Evolutionary conservation across 2,797 vertebrate species (phyloP).

Genomic region (Miichthys miiuy): DNA sequence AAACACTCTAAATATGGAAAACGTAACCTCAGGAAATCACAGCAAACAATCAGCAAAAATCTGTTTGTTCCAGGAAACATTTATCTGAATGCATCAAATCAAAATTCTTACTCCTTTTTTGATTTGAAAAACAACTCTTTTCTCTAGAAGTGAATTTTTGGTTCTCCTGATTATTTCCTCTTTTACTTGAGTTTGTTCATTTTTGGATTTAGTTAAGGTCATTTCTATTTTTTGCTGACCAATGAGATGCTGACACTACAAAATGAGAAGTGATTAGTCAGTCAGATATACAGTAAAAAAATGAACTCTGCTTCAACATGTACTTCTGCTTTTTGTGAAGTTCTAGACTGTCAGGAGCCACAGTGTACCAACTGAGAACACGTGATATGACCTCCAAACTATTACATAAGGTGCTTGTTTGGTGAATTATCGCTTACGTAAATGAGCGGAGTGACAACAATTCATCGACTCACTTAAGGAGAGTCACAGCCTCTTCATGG

Average conservation of each 20-base stretch:
- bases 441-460: not conserved
- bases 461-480: constrained; percentile 5
- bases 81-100: constrained; percentile 11
- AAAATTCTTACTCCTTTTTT: not conserved
- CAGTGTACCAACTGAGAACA: not conserved
- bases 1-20: not conserved
- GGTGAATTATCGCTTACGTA: not conserved
- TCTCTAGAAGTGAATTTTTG: not conserved
- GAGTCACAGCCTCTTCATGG: constrained; percentile 1
- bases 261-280: constrained; percentile 43
- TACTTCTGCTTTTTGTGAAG: constrained; percentile 47
- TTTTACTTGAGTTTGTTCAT: not conserved
- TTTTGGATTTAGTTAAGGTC: not conserved
- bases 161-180: not conserved
- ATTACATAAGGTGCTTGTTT: not conserved
- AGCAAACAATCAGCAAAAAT: constrained; percentile 8
- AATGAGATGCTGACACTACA: constrained; percentile 18
- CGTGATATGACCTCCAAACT: not conserved
- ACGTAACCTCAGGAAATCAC: not conserved
- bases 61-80: not conserved
- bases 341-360: constrained; percentile 20
- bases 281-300: not conserved
- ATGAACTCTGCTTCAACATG: not conserved
- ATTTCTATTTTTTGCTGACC: constrained; percentile 33
- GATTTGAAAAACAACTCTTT: too few species aligned